Conservation (phyloP, 2,888 invertebrate genomes). For the Stenotaenia linearis region DNA sequence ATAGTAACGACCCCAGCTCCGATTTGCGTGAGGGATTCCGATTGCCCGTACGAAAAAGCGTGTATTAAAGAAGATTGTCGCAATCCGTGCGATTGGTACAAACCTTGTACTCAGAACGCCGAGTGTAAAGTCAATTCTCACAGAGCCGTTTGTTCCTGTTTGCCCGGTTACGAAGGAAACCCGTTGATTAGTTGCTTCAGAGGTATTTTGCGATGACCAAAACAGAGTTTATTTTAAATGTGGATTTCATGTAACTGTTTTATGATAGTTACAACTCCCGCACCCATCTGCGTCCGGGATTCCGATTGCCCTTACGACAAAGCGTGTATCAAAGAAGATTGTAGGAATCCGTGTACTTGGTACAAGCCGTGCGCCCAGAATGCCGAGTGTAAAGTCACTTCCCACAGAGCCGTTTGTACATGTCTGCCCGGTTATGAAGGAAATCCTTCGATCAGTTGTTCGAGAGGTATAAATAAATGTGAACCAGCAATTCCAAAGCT, state of each 20-base stretch:
- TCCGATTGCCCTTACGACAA: conserved; percentile 32
- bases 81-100: conserved; percentile 37
- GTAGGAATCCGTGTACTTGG: conserved; percentile 70
- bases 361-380: conserved; percentile 72
- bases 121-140: conserved; percentile 35
- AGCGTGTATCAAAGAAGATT: conserved; percentile 70
- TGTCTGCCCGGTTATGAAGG: conserved; percentile 83
- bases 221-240: no score
- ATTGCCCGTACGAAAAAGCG: conserved; percentile 34
- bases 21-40: conserved; percentile 34
- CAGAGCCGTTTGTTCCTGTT: conserved; percentile 47
- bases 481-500: no score
- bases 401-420: conserved; percentile 76
- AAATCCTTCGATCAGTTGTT: conserved; percentile 69
- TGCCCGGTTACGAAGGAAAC: conserved; percentile 41
- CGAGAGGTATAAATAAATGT: conserved; percentile 32
- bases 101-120: conserved; percentile 48
- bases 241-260: background rate
- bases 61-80: conserved; percentile 37
- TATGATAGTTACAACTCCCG: background rate
- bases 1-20: conserved; percentile 30
- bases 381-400: conserved; percentile 66
- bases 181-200: conserved; percentile 40
- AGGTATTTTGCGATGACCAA: conserved; percentile 32
- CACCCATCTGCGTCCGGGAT: conserved; percentile 30